Conservation (phyloP, 1,140 invertebrate genomes). For the Geopemphigus sp. region DNA sequence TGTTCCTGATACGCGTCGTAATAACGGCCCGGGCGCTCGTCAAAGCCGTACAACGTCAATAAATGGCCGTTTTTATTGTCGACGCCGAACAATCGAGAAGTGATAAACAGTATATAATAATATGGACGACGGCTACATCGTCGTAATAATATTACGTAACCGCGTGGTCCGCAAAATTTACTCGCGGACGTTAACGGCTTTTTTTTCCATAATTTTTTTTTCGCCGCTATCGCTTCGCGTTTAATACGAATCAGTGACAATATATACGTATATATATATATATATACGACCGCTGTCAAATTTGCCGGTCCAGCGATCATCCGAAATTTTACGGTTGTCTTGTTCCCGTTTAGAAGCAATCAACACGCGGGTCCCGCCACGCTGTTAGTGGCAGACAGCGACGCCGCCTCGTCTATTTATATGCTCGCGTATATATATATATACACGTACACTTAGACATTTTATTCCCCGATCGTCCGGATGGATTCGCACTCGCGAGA, state of each 20-base stretch:
- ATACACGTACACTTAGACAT: too few species aligned
- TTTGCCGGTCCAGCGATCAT: conserved; percentile 32
- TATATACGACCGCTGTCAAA: conserved; percentile 1
- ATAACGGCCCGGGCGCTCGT: too few species aligned
- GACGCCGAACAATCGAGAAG: background rate
- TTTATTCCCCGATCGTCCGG: background rate
- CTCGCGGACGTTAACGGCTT: background rate
- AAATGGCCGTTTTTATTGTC: too few species aligned
- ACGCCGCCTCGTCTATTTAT: background rate
- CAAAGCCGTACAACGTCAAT: too few species aligned
- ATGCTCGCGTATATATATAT: too few species aligned
- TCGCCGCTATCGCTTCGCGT: background rate
- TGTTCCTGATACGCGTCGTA: too few species aligned
- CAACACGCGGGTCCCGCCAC: conserved; percentile 4
- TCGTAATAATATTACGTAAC: too few species aligned
- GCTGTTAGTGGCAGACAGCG: background rate
- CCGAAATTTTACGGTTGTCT: conserved; percentile 43
- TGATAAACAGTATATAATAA: background rate
- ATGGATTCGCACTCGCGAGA: background rate
- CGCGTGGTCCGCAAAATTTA: background rate
- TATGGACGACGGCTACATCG: too few species aligned
- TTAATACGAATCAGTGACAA: conserved; percentile 12
- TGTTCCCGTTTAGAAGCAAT: conserved; percentile 37
- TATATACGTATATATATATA: background rate
- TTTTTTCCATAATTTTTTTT: too few species aligned